Evolutionary conservation across 2,797 vertebrate species (phyloP), one percentile per base, ranked within the genome.

Genomic region (Graptemys geographica): DNA sequence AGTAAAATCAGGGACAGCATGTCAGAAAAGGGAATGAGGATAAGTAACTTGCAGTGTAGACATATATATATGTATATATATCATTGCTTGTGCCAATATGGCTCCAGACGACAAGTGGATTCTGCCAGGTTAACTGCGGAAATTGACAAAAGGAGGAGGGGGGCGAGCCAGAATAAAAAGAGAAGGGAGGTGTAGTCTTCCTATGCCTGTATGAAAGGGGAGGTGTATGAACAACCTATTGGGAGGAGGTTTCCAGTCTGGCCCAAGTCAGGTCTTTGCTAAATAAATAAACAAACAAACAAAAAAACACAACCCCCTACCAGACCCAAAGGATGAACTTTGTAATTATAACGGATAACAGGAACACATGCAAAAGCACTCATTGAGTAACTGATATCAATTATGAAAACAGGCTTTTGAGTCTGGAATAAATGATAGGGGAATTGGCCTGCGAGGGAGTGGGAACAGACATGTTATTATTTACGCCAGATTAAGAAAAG

Each of bases 401-500:
- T 98, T 98, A 98, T 98, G 97, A 97, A 98, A 94, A 95, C 97
- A 95, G 90, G 98, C 98, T 98, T 98, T 97, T 94, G 98, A 98
- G 98, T 94, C 98, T 97, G 98, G 98, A 98, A 98, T 98, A 98
- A 99, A 99, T 98, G 98, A 98, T 99, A 97, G 98, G 98, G 97
- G 98, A 98, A 98, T 97, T 98, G 98, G 98, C 98, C 98, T 96
- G 98, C 98, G 97, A 98, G 98, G 98, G 97, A 97, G 95, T 96
- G 97, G 97, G 98, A 97, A 98, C 97, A 98, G 98, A 96, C 98
- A 97, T 98, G 98, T 98, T 99, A 98, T 99, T 98, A 99, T 99
- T 99, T 99, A 99, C 98, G 98, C 98, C 98, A 99, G 98, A 99
- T 99, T 99, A 99, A 98, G 97, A 97, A 97, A 98, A 97, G 97